These are phyloP conservation scores for Erebia aethiops DNA, from an alignment of 2,888 invertebrate genomes.

Conservation along the genomic window DNA sequence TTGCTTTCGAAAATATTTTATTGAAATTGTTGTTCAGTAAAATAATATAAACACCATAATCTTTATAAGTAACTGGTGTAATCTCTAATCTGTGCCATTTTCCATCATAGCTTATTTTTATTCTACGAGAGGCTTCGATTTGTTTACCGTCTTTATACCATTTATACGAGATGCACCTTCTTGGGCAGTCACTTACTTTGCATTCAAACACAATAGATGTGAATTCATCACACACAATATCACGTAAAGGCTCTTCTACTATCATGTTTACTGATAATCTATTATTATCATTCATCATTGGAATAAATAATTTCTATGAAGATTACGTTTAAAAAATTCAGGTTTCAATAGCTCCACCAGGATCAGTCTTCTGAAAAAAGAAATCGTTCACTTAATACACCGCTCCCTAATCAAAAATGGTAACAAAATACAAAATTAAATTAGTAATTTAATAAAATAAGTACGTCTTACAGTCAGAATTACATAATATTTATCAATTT, in stretches of 20 bases:
- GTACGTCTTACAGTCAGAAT: too few relatives aligned
- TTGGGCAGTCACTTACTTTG: slow-evolving; percentile 38
- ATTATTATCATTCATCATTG: slow-evolving; percentile 26
- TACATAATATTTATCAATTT: too few relatives aligned
- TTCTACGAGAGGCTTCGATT: slow-evolving; percentile 36
- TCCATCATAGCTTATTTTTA: slow-evolving; percentile 38
- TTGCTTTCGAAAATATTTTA: slow-evolving; percentile 42
- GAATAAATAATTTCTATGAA: background rate
- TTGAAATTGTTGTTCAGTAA: slow-evolving; percentile 36
- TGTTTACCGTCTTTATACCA: slow-evolving; percentile 49
- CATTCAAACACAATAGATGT: slow-evolving; percentile 45
- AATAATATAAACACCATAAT: slow-evolving; percentile 48
- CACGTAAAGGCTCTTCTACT: slow-evolving; percentile 44
- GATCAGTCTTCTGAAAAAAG: slow-evolving; percentile 15
- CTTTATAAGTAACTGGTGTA: slow-evolving; percentile 36
- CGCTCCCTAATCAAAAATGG: too few relatives aligned
- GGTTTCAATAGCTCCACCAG: background rate
- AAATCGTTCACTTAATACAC: background rate
- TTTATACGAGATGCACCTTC: slow-evolving; percentile 33
- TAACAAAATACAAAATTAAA: too few relatives aligned
- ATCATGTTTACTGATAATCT: slow-evolving; percentile 34
- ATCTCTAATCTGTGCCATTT: slow-evolving; percentile 46
- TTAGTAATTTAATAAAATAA: too few relatives aligned
- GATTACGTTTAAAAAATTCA: background rate
- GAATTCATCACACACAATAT: slow-evolving; percentile 43